Conservation (phyloP, 2,888 invertebrate genomes). For the Yponomeuta plumbellus region DNA sequence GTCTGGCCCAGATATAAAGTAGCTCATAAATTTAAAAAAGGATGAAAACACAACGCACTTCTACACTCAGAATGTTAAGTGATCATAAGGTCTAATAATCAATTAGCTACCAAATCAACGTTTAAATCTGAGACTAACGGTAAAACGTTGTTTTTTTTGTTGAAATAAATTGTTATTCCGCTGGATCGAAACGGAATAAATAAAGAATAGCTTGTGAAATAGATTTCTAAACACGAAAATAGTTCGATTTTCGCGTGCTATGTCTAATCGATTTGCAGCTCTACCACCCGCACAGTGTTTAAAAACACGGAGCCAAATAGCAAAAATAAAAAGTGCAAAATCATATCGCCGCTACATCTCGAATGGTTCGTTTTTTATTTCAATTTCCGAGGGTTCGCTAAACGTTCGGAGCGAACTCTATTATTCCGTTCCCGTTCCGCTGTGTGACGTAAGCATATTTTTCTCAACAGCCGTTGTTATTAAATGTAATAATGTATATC, state of each 20-base stretch:
- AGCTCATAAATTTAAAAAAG: too few species aligned
- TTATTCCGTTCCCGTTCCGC: conserved; percentile 60
- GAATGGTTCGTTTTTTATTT: conserved; percentile 70
- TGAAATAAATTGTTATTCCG: background rate
- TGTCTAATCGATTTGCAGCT: conserved; percentile 49
- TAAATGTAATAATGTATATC: conserved; percentile 71
- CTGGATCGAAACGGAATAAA: background rate
- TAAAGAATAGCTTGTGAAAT: background rate
- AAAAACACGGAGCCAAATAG: conserved; percentile 56
- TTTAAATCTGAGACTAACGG: too few species aligned
- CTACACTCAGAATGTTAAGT: too few species aligned
- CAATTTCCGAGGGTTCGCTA: conserved; percentile 73
- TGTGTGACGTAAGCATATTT: conserved; percentile 73
- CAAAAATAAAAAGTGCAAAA: conserved; percentile 67
- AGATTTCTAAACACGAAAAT: background rate
- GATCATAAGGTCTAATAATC: too few species aligned
- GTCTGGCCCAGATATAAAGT: too few species aligned
- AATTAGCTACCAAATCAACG: too few species aligned
- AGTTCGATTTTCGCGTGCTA: conserved; percentile 20
- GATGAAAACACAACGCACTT: too few species aligned
- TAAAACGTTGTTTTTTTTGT: too few species aligned
- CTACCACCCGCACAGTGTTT: conserved; percentile 49
- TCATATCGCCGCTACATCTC: conserved; percentile 75
- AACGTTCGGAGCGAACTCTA: conserved; percentile 72
- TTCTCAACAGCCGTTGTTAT: conserved; percentile 66